Base-by-base conservation (phyloP, 1,140 invertebrate genomes). In the Panagrolaimus sp. region DNA sequence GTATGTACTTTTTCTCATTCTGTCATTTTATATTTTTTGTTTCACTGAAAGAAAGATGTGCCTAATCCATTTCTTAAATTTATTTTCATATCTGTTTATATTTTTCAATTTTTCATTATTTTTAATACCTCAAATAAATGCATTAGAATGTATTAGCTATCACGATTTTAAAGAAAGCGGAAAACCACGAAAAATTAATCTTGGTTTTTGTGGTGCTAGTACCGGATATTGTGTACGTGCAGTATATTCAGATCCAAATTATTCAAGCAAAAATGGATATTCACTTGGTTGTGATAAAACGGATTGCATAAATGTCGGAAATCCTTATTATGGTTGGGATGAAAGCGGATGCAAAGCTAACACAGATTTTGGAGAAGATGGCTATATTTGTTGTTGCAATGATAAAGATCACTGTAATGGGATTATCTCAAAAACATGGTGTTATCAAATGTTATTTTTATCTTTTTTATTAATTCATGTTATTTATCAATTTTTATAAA, bases 181-280 rank as follows among this genome's bases (percentile, higher is more conserved):
- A 31, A 31, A 63, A 42, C 8, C 13, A 0, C 62, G 62, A 5
- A 9, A 16, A 31, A 63, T 63, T 9, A 43, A 42, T 13, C 62
- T 43, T 42, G 38, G 62, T n/a, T 42, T 43, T 43, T 63, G 62
- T 43, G 38, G 27, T 63, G 27, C 62, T 63, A 63, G 62, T 63
- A 63, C 27, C 5, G 62, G 62, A 9, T 63, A 63, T 63, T 63
- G 62, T 63, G 62, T 63, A 9, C 27, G 38, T 42, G 62, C 62
- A n/a, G 27, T 63, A n/a, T 63, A 63, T 43, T 11, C 8, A 16
- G 62, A 63, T 43, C 27, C 62, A 9, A 27, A 25, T 27, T 43
- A 31, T 43, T 8, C 9, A 11, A 63, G 27, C 9, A 63, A 42
- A 27, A 63, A 63, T 63, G 62, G 62, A 63, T 42, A 23, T 43